These are phyloP conservation scores for Hydrocynus forskahlii DNA, from an alignment of 2,797 vertebrate genomes.

Conservation along the genomic window DNA sequence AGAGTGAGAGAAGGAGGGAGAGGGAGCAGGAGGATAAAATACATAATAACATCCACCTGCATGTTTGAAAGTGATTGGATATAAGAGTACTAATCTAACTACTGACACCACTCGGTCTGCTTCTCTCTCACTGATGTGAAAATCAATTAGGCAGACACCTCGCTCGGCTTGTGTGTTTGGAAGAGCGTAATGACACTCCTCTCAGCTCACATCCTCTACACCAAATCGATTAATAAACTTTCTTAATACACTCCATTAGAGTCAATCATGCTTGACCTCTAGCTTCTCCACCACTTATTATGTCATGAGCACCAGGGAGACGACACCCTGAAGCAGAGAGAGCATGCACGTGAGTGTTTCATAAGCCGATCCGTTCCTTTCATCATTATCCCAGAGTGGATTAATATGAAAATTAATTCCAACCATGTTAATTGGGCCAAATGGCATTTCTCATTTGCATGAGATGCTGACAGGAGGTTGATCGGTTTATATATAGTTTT, in stretches of 20 bases:
- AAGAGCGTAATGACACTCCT: conserved; percentile 25
- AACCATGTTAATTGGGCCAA: conserved; percentile 26
- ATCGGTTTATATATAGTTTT: neutral
- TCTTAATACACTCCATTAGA: conserved; percentile 30
- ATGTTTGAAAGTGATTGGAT: neutral
- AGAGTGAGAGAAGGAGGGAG: too few relatives aligned
- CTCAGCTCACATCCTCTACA: conserved; percentile 31
- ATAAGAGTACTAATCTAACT: neutral
- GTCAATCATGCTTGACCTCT: conserved; percentile 37
- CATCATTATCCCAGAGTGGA: conserved; percentile 7
- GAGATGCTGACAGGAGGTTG: conserved; percentile 1
- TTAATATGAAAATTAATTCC: conserved; percentile 32
- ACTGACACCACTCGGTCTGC: neutral
- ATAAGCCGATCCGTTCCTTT: conserved; percentile 4
- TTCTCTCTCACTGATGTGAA: conserved; percentile 34
- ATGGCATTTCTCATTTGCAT: conserved; percentile 17
- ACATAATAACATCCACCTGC: neutral
- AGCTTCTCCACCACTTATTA: conserved; percentile 32
- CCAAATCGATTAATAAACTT: conserved; percentile 42
- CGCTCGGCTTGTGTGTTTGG: conserved; percentile 18
- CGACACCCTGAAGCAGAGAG: conserved; percentile 9
- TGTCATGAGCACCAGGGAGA: conserved; percentile 22
- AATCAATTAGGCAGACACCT: conserved; percentile 42
- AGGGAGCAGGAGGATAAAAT: neutral
- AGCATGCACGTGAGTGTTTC: neutral